phyloP scores from a whole-genome alignment of 2,113 vertebrate species.

The Herpetotheres cachinnans region DNA sequence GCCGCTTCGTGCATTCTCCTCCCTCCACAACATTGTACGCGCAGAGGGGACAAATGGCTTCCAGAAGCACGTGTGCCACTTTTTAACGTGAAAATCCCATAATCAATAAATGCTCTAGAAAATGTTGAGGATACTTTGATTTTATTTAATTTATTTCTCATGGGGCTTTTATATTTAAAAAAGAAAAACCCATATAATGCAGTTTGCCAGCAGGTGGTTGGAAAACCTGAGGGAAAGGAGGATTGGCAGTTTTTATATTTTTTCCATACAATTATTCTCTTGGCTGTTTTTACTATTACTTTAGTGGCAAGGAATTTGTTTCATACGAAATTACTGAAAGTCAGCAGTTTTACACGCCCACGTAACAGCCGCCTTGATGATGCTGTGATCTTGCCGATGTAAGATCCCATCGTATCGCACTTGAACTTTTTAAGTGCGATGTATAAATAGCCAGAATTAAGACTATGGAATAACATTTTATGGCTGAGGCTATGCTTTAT shows the following conservation, averaged over 20 bases:
- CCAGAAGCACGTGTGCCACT: not conserved
- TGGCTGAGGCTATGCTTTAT: not conserved
- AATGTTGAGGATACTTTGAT: not conserved
- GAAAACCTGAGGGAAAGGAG: not conserved
- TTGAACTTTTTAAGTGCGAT: not conserved
- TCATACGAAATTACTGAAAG: not conserved
- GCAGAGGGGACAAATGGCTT: not conserved
- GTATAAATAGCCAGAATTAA: not conserved
- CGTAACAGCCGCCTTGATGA: accelerated
- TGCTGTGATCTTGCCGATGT: not conserved
- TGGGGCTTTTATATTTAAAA: not conserved
- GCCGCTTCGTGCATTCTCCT: not conserved
- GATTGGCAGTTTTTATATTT: not conserved
- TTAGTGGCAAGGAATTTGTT: not conserved
- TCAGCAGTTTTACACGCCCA: not conserved
- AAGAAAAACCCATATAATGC: not conserved
- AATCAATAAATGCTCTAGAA: not conserved
- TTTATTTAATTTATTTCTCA: not conserved
- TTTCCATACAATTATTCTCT: not conserved
- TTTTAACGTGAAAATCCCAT: not conserved
- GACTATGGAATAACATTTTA: not conserved
- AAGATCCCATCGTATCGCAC: not conserved
- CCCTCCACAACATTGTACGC: accelerated
- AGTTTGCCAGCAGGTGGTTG: not conserved
- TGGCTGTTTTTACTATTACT: not conserved